phyloP scores from a whole-genome alignment of 53 echinoderm and acorn worm species.

The Holothuria scabra region DNA sequence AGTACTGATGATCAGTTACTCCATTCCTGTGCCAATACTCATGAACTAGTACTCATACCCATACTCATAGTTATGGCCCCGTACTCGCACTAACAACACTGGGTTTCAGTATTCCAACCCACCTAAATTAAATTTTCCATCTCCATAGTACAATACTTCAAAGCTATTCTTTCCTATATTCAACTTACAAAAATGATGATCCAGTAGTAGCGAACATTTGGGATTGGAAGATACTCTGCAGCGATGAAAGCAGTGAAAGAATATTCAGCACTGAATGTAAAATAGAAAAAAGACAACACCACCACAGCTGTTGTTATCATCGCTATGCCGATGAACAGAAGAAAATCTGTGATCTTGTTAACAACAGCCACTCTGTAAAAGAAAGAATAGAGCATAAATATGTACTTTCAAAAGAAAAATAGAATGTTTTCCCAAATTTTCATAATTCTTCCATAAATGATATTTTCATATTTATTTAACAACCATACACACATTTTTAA shows the following conservation, averaged over 20 bases:
- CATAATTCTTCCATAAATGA: not conserved
- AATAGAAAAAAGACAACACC: conserved; percentile 88
- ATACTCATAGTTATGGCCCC: no score
- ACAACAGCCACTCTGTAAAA: conserved; percentile 86
- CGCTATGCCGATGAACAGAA: conserved; percentile 78
- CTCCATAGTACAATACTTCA: not conserved
- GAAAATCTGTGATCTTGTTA: conserved; percentile 94
- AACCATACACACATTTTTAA: no score
- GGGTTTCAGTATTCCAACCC: no score
- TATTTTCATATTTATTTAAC: no score
- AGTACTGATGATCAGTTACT: no score
- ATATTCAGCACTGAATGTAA: conserved; percentile 63
- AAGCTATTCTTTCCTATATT: not conserved
- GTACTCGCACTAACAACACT: no score
- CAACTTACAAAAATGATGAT: conserved; percentile 89
- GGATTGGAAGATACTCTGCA: conserved; percentile 66
- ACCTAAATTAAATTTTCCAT: no score
- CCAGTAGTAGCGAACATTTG: conserved; percentile 94
- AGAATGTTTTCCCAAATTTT: not conserved
- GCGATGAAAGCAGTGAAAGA: conserved; percentile 65
- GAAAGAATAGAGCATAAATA: no score
- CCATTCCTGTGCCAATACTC: no score
- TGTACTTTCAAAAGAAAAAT: no score
- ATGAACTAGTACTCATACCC: no score
- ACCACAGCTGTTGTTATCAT: conserved; percentile 60